These are phyloP conservation scores for Yponomeuta cagnagella DNA, from an alignment of 2,888 invertebrate species.

Conservation along the genomic window DNA sequence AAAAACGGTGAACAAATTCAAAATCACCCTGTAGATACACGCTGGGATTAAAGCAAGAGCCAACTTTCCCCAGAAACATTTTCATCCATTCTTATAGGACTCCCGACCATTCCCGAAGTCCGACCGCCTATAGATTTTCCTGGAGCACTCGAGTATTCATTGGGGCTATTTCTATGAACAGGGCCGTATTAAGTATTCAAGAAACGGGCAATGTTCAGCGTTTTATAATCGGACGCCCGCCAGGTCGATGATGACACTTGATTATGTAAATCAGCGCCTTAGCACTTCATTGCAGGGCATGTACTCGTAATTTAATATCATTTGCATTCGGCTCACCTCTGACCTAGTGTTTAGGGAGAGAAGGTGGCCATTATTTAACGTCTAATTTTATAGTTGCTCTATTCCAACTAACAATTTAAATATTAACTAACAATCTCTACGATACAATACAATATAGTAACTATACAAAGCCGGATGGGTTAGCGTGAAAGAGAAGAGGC, in stretches of 20 bases:
- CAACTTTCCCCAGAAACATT: background rate
- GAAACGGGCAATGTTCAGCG: conserved; percentile 10
- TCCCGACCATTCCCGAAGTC: background rate
- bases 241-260: conserved; percentile 10
- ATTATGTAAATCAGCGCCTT: conserved; percentile 13
- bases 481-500: too few species aligned
- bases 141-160: background rate
- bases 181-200: conserved; percentile 8
- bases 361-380: conserved; percentile 15
- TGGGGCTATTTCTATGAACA: conserved; percentile 1
- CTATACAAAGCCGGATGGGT: too few species aligned
- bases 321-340: conserved; percentile 5
- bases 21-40: background rate
- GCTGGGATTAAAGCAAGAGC: background rate
- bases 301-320: background rate
- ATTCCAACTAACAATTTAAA: too few species aligned
- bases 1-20: too few species aligned
- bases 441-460: too few species aligned
- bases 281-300: conserved; percentile 7
- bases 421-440: too few species aligned
- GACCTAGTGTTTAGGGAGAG: background rate
- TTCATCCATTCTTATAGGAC: background rate
- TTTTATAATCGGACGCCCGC: conserved; percentile 10
- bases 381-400: too few species aligned
- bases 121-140: background rate